phyloP scores from a whole-genome alignment of 2,888 invertebrate species.

The Drosophila fungiperda region DNA sequence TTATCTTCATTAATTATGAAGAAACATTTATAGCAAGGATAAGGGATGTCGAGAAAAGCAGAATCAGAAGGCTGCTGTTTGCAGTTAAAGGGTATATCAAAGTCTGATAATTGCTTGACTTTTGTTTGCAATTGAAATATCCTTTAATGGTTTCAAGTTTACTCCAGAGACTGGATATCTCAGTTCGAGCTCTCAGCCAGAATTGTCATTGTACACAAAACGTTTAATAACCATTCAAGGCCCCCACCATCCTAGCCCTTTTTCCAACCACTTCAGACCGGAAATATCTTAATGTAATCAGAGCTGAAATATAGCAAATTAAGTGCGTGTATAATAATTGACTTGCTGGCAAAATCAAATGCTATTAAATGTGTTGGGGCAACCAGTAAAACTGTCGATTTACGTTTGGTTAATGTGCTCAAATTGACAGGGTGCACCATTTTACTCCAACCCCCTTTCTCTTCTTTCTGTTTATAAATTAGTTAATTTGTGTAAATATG shows the following conservation, averaged over 20 bases:
- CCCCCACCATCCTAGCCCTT: neutral
- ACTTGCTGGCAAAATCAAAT: constrained; percentile 14
- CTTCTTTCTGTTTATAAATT: neutral
- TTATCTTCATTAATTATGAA: neutral
- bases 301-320: constrained; percentile 41
- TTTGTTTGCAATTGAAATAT: neutral
- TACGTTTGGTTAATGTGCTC: constrained; percentile 14
- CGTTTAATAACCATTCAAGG: neutral
- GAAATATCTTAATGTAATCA: constrained; percentile 45
- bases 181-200: neutral
- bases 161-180: constrained; percentile 8
- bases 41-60: neutral
- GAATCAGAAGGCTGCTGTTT: neutral
- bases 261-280: constrained; percentile 1
- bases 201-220: constrained; percentile 8
- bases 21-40: neutral
- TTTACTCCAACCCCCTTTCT: neutral
- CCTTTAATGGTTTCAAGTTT: constrained; percentile 14
- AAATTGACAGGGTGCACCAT: neutral
- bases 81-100: constrained; percentile 5
- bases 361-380: constrained; percentile 1
- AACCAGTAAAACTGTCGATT: constrained; percentile 1
- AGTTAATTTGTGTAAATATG: constrained; percentile 25
- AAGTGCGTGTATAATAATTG: constrained; percentile 40
- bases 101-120: neutral